Conservation (phyloP, 2,797 vertebrate genomes). For the Threskiornis aethiopicus region DNA sequence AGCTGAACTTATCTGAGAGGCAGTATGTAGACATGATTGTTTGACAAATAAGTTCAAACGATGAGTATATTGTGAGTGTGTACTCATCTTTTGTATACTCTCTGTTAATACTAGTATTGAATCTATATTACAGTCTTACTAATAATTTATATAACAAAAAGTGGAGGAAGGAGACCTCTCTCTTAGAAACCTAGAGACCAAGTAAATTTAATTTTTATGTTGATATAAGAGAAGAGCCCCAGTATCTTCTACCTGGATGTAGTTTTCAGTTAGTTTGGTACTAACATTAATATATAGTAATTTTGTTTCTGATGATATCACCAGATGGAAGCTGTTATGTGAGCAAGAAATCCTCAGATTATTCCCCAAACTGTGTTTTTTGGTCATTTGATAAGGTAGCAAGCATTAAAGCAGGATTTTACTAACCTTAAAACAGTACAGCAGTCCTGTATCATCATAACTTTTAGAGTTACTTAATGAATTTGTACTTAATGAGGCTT, state of each 20-base stretch:
- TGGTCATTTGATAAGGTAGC: neutral
- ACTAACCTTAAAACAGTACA: neutral
- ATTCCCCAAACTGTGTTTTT: neutral
- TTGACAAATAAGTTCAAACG: neutral
- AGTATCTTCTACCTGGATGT: neutral
- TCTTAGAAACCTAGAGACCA: neutral
- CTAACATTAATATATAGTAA: neutral
- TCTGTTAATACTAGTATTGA: neutral
- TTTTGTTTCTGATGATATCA: neutral
- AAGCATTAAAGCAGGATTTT: neutral
- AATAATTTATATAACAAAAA: neutral
- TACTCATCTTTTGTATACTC: neutral
- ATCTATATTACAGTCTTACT: neutral
- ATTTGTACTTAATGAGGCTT: neutral
- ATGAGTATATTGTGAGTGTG: neutral
- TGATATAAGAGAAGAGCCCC: neutral
- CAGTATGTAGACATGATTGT: neutral
- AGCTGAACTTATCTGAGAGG: neutral
- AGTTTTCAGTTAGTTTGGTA: neutral
- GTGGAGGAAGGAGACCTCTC: neutral
- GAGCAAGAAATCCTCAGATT: neutral
- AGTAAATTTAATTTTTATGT: neutral
- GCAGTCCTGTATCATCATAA: neutral
- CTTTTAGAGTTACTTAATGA: neutral
- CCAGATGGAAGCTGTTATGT: neutral